Conservation (phyloP, 2,797 vertebrate genomes). For the Heteromormyrus szaboi region DNA sequence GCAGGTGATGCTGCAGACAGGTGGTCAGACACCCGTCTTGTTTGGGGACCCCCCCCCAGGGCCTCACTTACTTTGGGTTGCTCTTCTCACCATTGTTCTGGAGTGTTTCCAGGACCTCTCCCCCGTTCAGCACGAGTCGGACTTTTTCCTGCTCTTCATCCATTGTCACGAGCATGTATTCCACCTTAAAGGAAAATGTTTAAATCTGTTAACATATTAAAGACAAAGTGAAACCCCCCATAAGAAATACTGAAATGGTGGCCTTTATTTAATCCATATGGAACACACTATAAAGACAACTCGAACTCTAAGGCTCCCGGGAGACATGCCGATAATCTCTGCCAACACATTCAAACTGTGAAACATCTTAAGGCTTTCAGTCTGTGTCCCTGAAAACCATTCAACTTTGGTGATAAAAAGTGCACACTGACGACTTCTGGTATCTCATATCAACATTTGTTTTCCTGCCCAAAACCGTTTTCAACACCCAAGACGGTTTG, state of each 20-base stretch:
- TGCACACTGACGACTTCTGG: neutral
- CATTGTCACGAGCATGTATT: constrained; percentile 91
- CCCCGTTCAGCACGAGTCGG: constrained; percentile 69
- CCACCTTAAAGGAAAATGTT: constrained; percentile 67
- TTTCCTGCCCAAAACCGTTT: neutral
- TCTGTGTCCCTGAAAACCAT: neutral
- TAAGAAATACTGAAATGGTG: neutral
- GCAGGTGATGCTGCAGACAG: neutral
- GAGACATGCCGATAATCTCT: neutral
- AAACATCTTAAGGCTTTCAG: neutral
- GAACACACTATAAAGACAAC: neutral
- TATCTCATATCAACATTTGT: neutral
- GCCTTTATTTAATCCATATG: neutral
- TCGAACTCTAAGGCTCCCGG: neutral
- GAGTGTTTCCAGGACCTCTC: constrained; percentile 78
- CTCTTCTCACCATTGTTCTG: constrained; percentile 87
- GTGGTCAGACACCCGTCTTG: neutral
- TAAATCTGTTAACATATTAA: neutral
- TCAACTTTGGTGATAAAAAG: neutral
- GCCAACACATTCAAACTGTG: neutral
- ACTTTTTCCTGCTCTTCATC: constrained; percentile 84
- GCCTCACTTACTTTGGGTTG: constrained; percentile 86
- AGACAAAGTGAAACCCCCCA: neutral
- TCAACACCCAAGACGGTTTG: neutral
- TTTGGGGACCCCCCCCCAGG: neutral